Evolutionary conservation across 2,888 invertebrate genomes (phyloP).

Genomic region (Zaprionus lineosus): DNA sequence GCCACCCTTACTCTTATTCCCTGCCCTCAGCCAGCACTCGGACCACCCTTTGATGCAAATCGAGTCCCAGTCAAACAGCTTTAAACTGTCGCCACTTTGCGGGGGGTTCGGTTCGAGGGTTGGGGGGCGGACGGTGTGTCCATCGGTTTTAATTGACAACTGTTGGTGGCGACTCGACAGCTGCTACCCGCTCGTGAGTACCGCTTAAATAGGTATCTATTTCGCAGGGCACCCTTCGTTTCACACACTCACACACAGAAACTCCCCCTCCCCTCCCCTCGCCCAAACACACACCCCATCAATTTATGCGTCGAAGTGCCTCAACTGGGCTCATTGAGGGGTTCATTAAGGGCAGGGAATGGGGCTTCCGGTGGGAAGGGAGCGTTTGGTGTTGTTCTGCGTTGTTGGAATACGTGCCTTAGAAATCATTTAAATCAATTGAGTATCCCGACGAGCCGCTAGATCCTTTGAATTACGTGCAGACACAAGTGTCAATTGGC

Average conservation of each 20-base stretch:
- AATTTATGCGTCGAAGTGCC: constrained; percentile 54
- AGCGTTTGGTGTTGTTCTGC: too few relatives aligned
- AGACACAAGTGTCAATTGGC: too few relatives aligned
- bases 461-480: too few relatives aligned
- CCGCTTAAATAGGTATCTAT: constrained; percentile 36
- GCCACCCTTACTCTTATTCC: too few relatives aligned
- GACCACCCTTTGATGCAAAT: constrained; percentile 49
- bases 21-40: background rate
- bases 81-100: constrained; percentile 14
- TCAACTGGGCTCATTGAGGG: constrained; percentile 18
- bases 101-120: too few relatives aligned
- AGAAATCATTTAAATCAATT: too few relatives aligned
- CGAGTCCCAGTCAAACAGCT: constrained; percentile 27
- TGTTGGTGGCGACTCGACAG: constrained; percentile 25
- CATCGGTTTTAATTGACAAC: constrained; percentile 47
- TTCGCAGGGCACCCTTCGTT: constrained; percentile 26
- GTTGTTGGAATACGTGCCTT: too few relatives aligned
- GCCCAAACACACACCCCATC: constrained; percentile 14
- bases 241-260: background rate
- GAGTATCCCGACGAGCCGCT: too few relatives aligned
- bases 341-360: background rate
- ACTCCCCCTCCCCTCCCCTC: background rate
- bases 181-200: constrained; percentile 31
- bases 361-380: too few relatives aligned
- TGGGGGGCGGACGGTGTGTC: background rate